phyloP scores from a whole-genome alignment of 2,888 invertebrate genomes.

The Mimas tiliae region DNA sequence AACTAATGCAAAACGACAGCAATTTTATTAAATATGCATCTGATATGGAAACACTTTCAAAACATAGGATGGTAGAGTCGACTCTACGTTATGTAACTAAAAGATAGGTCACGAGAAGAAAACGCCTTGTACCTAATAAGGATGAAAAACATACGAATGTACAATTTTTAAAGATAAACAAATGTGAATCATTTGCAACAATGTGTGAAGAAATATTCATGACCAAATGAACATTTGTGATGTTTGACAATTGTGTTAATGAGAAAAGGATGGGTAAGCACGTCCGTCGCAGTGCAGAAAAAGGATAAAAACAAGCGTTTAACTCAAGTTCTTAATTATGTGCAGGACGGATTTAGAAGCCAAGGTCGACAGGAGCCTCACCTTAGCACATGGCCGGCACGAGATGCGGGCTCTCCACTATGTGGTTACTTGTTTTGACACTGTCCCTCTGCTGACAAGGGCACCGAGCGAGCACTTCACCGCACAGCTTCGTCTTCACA shows the following conservation, averaged over 20 bases:
- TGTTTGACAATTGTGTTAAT: slow-evolving; percentile 29
- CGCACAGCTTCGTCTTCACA: slow-evolving; percentile 62
- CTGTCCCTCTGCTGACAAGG: slow-evolving; percentile 45
- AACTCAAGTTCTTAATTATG: slow-evolving; percentile 33
- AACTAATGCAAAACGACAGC: background rate
- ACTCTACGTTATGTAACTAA: slow-evolving; percentile 10
- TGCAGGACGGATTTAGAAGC: slow-evolving; percentile 44
- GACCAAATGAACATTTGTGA: slow-evolving; percentile 30
- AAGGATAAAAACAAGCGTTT: slow-evolving; percentile 29
- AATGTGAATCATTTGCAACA: slow-evolving; percentile 37
- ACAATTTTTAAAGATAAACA: slow-evolving; percentile 30
- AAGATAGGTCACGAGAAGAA: slow-evolving; percentile 14
- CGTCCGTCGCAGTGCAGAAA: slow-evolving; percentile 12
- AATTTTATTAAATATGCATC: background rate
- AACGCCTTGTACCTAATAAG: background rate
- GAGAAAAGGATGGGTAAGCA: slow-evolving; percentile 24
- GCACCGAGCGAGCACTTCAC: slow-evolving; percentile 46
- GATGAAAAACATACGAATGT: background rate
- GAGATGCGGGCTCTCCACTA: slow-evolving; percentile 50
- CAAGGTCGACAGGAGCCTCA: slow-evolving; percentile 62
- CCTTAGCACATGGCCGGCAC: slow-evolving; percentile 71
- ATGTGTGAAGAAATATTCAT: slow-evolving; percentile 35
- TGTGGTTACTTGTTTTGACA: slow-evolving; percentile 44
- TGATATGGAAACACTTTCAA: background rate
- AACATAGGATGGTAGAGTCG: slow-evolving; percentile 1